Percentiles rank a stretch among this genome's conserved stretches.
phyloP scores from a whole-genome alignment of 2,888 invertebrate species.

The Phaonia tiefii region DNA sequence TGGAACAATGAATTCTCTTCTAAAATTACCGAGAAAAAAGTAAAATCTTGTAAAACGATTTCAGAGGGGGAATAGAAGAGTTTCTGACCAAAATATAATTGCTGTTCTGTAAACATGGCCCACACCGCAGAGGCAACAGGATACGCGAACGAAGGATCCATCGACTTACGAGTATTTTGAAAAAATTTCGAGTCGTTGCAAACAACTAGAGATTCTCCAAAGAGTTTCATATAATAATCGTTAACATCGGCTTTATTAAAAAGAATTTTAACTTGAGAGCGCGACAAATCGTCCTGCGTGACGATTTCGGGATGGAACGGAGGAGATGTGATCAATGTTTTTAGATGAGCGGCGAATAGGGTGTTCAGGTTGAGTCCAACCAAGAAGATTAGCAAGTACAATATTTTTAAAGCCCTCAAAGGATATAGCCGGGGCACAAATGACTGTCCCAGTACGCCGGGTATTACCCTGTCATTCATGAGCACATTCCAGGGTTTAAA shows the following conservation, averaged over 20 bases:
- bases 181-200: background rate
- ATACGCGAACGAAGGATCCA: slow-evolving; percentile 48
- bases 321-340: slow-evolving; percentile 60
- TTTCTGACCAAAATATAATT: no score
- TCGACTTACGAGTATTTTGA: background rate
- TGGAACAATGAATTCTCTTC: slow-evolving; percentile 32
- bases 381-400: slow-evolving; percentile 55
- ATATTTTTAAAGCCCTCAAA: no score
- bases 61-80: background rate
- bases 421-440: no score
- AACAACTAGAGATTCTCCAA: no score
- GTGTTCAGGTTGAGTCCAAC: slow-evolving; percentile 57
- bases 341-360: slow-evolving; percentile 46
- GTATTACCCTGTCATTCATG: no score
- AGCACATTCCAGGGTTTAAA: background rate
- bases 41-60: background rate
- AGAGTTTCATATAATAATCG: background rate
- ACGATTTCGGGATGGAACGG: slow-evolving; percentile 4
- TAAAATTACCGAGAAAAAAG: slow-evolving; percentile 10
- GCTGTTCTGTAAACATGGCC: no score
- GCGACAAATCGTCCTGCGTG: background rate
- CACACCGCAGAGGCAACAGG: no score
- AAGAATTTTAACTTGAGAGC: background rate
- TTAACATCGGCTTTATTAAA: background rate
- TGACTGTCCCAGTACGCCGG: no score